phyloP scores from a whole-genome alignment of 2,113 vertebrate species.

The Suncus etruscus region DNA sequence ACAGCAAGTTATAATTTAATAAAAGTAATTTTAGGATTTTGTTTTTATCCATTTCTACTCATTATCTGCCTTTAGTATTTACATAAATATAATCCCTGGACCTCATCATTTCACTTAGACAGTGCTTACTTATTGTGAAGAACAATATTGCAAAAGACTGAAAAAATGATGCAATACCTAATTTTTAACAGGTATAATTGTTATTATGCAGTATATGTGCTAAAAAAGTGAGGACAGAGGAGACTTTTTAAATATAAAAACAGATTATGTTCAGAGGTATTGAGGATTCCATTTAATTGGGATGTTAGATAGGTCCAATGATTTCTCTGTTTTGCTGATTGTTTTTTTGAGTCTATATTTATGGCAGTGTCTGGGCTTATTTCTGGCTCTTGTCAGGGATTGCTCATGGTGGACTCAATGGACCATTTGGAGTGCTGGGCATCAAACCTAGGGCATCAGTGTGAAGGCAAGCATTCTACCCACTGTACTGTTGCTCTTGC shows the following conservation, averaged over 20 bases:
- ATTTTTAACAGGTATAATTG: no score
- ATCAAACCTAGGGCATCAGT: no score
- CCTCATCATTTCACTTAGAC: conserved; percentile 3
- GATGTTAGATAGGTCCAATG: not conserved
- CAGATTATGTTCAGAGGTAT: no score
- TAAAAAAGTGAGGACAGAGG: not conserved
- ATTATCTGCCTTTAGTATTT: not conserved
- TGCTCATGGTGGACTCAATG: no score
- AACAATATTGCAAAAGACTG: not conserved
- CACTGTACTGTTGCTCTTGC: no score
- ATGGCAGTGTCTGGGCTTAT: no score
- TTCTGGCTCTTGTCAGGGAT: no score
- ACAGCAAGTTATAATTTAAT: not conserved
- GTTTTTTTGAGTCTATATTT: no score
- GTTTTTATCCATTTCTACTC: not conserved
- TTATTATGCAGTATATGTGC: no score
- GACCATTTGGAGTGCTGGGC: no score
- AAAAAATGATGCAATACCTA: no score
- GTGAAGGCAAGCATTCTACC: no score
- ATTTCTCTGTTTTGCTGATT: not conserved
- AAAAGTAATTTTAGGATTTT: not conserved
- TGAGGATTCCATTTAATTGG: conserved; percentile 14
- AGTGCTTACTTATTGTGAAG: not conserved
- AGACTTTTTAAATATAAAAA: not conserved
- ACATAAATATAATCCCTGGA: not conserved